Conservation (phyloP, 2,797 vertebrate species). For the Galago senegalensis region DNA sequence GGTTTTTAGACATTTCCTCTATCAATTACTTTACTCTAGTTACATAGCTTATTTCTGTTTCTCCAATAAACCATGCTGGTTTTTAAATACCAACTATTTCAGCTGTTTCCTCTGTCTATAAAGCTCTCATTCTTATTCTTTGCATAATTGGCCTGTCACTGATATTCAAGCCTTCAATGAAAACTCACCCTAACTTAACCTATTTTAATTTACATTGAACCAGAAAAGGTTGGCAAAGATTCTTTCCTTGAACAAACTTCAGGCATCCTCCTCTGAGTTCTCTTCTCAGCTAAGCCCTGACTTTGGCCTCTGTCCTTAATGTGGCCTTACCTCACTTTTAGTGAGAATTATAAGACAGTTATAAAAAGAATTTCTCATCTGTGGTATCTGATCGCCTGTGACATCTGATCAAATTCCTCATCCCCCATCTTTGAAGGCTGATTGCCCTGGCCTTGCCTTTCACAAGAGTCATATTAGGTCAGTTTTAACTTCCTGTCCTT, state of each 20-base stretch:
- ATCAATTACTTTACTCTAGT: not conserved
- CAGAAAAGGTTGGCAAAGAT: not conserved
- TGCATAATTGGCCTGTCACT: not conserved
- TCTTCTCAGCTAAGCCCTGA: not conserved
- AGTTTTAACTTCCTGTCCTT: not conserved
- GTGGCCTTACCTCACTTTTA: not conserved
- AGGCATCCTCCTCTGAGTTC: not conserved
- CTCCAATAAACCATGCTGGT: not conserved
- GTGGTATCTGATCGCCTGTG: not conserved
- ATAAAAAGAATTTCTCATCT: not conserved
- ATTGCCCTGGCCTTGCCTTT: not conserved
- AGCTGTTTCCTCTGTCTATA: not conserved
- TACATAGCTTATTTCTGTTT: not conserved
- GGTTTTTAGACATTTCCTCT: not conserved
- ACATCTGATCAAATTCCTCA: not conserved
- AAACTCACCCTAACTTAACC: not conserved
- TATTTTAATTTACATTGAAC: constrained; percentile 20
- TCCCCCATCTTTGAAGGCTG: not conserved
- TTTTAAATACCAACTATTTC: not conserved
- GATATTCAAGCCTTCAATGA: not conserved
- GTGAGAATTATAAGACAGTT: not conserved
- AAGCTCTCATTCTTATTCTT: not conserved
- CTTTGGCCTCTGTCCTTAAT: not conserved
- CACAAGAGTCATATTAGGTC: not conserved
- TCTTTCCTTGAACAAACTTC: not conserved